A percentile compares a stretch with the other conserved stretches of the same genome.
These are phyloP conservation scores for Drosophila santomea DNA, from an alignment of 1,140 invertebrate species.

Conservation along the genomic window DNA sequence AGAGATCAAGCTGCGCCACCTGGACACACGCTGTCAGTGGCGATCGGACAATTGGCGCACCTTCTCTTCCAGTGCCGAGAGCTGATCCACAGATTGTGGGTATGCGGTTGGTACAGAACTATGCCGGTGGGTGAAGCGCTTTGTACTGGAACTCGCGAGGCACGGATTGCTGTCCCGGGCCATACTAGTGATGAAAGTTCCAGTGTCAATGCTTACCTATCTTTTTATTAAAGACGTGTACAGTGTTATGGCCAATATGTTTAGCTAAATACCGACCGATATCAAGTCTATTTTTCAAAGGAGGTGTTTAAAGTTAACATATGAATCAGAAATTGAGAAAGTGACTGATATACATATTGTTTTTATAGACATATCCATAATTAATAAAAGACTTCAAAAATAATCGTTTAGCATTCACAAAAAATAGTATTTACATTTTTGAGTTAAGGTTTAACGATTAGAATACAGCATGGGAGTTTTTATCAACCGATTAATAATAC, in stretches of 20 bases:
- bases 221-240: neutral
- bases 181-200: constrained; percentile 5
- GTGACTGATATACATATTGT: constrained; percentile 6
- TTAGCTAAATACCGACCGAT: neutral
- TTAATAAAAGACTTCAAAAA: constrained; percentile 3
- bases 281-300: neutral
- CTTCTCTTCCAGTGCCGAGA: constrained; percentile 8
- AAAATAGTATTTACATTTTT: neutral
- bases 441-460: neutral
- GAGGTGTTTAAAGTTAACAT: constrained; percentile 3
- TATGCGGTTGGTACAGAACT: neutral
- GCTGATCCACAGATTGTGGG: constrained; percentile 2
- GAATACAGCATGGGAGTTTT: neutral
- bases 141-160: neutral
- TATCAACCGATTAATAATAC: neutral
- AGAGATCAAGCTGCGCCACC: constrained; percentile 56
- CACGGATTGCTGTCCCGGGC: neutral
- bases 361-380: constrained; percentile 5
- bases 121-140: neutral
- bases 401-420: neutral
- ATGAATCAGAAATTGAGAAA: constrained; percentile 1
- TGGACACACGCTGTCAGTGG: constrained; percentile 51
- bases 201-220: neutral
- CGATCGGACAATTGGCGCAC: constrained; percentile 52
- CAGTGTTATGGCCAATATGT: neutral